These are phyloP conservation scores for Spatulosminthurus flaviceps DNA, from an alignment of 2,888 invertebrate species.

Conservation along the genomic window DNA sequence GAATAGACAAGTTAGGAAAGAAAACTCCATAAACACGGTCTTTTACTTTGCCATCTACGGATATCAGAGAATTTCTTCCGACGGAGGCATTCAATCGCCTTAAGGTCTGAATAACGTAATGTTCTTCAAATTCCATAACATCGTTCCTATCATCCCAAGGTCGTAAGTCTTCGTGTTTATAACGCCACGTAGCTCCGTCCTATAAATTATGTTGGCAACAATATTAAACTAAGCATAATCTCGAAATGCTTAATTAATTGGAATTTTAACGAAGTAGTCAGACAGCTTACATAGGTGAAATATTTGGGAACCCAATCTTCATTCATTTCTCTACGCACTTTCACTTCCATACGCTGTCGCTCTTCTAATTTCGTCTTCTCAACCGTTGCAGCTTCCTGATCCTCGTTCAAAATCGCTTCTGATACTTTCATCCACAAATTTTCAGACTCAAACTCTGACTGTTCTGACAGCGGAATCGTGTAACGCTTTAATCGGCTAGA, in stretches of 20 bases:
- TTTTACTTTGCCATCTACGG: constrained; percentile 69
- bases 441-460: constrained; percentile 85
- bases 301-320: constrained; percentile 78
- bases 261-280: no score
- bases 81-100: constrained; percentile 79
- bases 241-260: neutral
- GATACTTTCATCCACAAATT: constrained; percentile 88
- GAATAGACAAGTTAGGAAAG: constrained; percentile 30
- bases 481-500: constrained; percentile 78
- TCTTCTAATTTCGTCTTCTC: constrained; percentile 92
- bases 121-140: constrained; percentile 83
- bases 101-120: constrained; percentile 81
- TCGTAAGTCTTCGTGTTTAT: constrained; percentile 80
- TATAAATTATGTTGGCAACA: constrained; percentile 29
- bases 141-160: constrained; percentile 92
- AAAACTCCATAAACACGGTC: constrained; percentile 33
- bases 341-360: constrained; percentile 79
- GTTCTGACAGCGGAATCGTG: constrained; percentile 80
- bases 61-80: constrained; percentile 77
- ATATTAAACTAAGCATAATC: neutral
- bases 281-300: constrained; percentile 74
- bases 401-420: constrained; percentile 81
- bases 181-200: constrained; percentile 71
- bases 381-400: constrained; percentile 88
- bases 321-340: constrained; percentile 74